Evolutionary conservation across 2,888 invertebrate species (phyloP).

Genomic region (Tupiocoris notatus): DNA sequence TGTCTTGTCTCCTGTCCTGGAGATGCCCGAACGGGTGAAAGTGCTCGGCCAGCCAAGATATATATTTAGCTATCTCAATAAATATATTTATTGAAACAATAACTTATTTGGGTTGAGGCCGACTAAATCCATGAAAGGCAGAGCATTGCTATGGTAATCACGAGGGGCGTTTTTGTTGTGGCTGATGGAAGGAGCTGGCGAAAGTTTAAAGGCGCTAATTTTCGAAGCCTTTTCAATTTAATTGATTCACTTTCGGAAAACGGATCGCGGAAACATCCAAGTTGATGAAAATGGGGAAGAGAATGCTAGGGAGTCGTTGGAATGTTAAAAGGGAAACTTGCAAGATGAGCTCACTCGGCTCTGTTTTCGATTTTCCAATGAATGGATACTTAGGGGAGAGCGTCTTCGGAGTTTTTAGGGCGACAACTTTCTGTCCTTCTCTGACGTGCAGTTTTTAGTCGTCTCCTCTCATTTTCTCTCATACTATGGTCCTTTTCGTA

Average conservation of each 20-base stretch:
- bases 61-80: no score
- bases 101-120: no score
- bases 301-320: not conserved
- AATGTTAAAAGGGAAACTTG: not conserved
- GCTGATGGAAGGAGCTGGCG: not conserved
- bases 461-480: not conserved
- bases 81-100: no score
- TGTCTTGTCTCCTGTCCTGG: no score
- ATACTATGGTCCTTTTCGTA: no score
- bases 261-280: not conserved
- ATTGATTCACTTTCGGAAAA: not conserved
- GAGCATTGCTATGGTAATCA: not conserved
- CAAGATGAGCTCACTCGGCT: no score
- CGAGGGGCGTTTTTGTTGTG: not conserved
- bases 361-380: not conserved
- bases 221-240: not conserved
- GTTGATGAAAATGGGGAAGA: not conserved
- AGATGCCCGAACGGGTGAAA: no score
- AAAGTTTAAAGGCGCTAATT: not conserved
- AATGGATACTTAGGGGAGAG: not conserved
- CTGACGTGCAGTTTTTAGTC: no score
- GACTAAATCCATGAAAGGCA: no score
- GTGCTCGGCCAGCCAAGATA: no score
- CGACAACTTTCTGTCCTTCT: not conserved
- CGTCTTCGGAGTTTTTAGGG: not conserved